Conservation (phyloP, 2,888 invertebrate species). For the Phaedon cochleariae region DNA sequence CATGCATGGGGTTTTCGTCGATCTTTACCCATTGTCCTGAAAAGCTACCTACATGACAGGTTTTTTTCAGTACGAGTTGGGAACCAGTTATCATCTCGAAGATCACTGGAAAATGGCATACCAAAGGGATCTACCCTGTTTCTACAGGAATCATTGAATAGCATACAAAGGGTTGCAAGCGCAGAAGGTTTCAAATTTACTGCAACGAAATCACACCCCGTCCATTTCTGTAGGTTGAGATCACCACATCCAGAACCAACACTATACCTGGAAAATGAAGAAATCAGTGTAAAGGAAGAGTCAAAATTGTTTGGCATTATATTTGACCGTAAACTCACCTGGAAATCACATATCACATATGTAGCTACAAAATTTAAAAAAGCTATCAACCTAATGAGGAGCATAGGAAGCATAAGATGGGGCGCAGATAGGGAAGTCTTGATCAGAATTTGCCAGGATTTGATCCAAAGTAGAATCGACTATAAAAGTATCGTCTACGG, state of each 20-base stretch:
- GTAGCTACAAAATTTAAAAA: slow-evolving; percentile 1
- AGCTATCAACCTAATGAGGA: slow-evolving; percentile 5
- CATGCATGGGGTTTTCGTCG: too few relatives aligned
- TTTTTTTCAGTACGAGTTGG: too few relatives aligned
- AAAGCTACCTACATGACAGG: too few relatives aligned
- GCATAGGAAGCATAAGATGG: slow-evolving; percentile 4
- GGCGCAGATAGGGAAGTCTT: slow-evolving; percentile 14
- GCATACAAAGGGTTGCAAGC: background rate
- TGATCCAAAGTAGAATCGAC: slow-evolving; percentile 10
- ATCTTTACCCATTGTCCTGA: too few relatives aligned
- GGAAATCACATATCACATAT: slow-evolving; percentile 8
- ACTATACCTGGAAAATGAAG: background rate
- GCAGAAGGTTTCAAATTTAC: slow-evolving; percentile 4
- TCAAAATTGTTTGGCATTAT: slow-evolving; percentile 10
- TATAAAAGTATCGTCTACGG: slow-evolving; percentile 15
- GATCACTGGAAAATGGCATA: slow-evolving; percentile 33
- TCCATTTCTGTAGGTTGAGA: background rate
- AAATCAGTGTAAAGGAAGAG: background rate
- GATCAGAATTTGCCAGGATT: slow-evolving; percentile 3
- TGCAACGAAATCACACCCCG: background rate
- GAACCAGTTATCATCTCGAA: too few relatives aligned
- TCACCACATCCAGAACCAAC: background rate
- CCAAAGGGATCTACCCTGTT: slow-evolving; percentile 35
- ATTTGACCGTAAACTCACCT: slow-evolving; percentile 6
- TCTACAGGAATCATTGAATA: slow-evolving; percentile 7